Base-by-base conservation (phyloP, 1,140 invertebrate species). In the Helicoverpa armigera region DNA sequence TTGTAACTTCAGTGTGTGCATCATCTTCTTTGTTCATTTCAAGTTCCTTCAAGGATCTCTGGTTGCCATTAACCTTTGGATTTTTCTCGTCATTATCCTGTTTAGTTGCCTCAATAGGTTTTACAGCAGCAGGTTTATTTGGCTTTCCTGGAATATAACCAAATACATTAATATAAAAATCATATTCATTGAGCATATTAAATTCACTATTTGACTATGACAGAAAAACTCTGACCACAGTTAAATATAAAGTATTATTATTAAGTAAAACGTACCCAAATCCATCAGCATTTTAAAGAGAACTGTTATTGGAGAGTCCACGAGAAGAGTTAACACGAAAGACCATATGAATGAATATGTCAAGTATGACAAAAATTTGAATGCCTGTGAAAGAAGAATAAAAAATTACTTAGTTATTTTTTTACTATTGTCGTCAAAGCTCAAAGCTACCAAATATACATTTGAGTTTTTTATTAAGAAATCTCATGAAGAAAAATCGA, bases 311-410 rank as follows among this genome's bases (percentile, higher is more conserved):
- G 75, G 75, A 50, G 75, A 51, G 35, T 77, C 75, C 1, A 77
- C 14, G 12, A 54, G 16, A n/a, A 77, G 23, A 53, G 61, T 67
- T 9, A 65, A 31, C 5, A 77, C 23, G 35, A 61, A 77, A 0
- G 75, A 77, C 13, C 11, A 13, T 1, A 31, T 14, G 23, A 65
- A 11, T 29, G 75, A 13, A 2, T 53, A 53, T 13, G 65, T 61
- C 29, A 35, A n/a, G 18, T 77, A 54, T 5, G 75, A 77, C 50
- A 77, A 9, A n/a, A 65, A 77, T 29, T 77, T 77, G 13, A 77
- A 77, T 10, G 50, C 31, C 75, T 77, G 75, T 43, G n/a, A 14
- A 56, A 12, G 16, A 76, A 9, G 54, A 77, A 12, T 60, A 4
- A 74, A 48, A 1, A 43, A 18, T 23, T 23, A 23, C 23, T 23